phyloP scores from a whole-genome alignment of 2,888 invertebrate genomes.

The Adelphocoris suturalis region DNA sequence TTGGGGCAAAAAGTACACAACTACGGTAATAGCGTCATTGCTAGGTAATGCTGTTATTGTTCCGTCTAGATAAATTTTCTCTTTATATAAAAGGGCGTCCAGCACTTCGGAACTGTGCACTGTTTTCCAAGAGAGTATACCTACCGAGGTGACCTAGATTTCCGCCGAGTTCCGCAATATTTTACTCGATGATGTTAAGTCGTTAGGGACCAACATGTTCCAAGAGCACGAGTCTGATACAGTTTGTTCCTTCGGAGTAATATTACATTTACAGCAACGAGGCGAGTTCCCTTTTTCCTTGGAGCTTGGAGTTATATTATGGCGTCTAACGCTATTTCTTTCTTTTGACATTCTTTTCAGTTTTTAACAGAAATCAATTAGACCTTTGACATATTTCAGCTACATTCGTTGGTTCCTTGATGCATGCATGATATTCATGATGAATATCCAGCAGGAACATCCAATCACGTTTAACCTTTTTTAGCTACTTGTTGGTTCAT shows the following conservation, averaged over 20 bases:
- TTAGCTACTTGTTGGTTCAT: too few species aligned
- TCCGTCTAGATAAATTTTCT: not conserved
- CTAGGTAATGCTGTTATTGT: not conserved
- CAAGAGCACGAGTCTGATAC: conserved; percentile 11
- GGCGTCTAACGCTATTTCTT: not conserved
- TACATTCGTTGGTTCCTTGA: too few species aligned
- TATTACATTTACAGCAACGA: conserved; percentile 15
- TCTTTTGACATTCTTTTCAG: not conserved
- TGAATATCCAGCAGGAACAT: too few species aligned
- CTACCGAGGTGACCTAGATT: not conserved
- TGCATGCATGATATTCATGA: too few species aligned
- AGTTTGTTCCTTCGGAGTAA: conserved; percentile 5
- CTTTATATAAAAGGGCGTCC: conserved; percentile 4
- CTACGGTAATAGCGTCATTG: not conserved
- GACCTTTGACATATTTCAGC: too few species aligned
- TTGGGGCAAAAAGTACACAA: too few species aligned
- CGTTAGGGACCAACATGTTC: conserved; percentile 19
- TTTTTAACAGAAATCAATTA: not conserved
- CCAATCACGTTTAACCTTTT: too few species aligned
- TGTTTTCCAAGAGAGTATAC: not conserved
- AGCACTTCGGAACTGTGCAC: not conserved
- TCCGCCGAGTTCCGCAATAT: conserved; percentile 17
- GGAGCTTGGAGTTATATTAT: not conserved
- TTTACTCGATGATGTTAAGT: conserved; percentile 3
- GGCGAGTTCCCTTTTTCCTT: not conserved